These are phyloP conservation scores for Synergus umbraculus DNA, from an alignment of 2,888 invertebrate species.

Conservation along the genomic window DNA sequence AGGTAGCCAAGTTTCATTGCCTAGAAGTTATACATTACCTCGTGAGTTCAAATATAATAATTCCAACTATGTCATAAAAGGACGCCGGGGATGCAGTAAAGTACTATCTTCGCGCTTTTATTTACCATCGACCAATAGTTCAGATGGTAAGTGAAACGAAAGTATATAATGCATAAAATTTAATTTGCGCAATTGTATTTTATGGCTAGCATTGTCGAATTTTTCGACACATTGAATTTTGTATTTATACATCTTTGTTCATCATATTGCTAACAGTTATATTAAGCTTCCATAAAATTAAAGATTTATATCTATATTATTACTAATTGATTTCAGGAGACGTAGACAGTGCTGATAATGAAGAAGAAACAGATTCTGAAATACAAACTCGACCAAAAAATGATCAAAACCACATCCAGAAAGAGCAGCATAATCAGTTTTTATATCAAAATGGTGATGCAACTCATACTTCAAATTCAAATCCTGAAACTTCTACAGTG, in stretches of 20 bases:
- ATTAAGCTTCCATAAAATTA: neutral
- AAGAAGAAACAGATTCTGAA: constrained; percentile 78
- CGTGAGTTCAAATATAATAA: constrained; percentile 88
- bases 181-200: constrained; percentile 4
- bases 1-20: constrained; percentile 85
- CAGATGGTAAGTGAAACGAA: constrained; percentile 83
- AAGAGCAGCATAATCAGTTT: constrained; percentile 60
- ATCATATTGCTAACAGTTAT: neutral
- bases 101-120: constrained; percentile 78
- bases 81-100: constrained; percentile 81
- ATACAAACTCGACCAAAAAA: constrained; percentile 64
- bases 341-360: constrained; percentile 89
- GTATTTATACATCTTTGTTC: neutral
- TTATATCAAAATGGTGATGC: constrained; percentile 62
- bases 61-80: constrained; percentile 68
- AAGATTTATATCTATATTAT: neutral
- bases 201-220: neutral
- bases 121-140: constrained; percentile 90
- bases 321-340: constrained; percentile 80
- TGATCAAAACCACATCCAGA: constrained; percentile 50
- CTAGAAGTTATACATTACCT: constrained; percentile 90
- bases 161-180: neutral
- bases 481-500: constrained; percentile 54
- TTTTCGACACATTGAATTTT: neutral
- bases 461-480: constrained; percentile 57